Base-by-base conservation (phyloP, 2,797 vertebrate species). In the Oryzias dopingdopingensis region DNA sequence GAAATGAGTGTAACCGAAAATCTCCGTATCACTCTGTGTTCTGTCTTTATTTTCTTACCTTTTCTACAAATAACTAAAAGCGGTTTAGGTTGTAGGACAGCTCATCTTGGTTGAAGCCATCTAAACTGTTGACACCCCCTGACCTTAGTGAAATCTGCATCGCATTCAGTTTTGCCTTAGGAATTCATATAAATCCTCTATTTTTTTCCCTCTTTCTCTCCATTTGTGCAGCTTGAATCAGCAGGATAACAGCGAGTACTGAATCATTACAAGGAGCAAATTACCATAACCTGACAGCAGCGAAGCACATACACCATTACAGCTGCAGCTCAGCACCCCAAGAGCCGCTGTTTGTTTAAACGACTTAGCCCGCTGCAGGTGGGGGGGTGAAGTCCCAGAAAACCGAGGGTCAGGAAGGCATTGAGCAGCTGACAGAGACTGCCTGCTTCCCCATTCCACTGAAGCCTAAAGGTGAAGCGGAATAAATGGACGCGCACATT, bases 201-300 rank as follows among this genome's bases (percentile, higher is more conserved):
- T 42, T 53, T 50, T 49, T 66, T 37, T 37, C 32, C 32, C 32
- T 58, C 63, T 52, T 65, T 59, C 56, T 47, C 52, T 60, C 17
- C 16, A 4, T 52, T 41, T 59, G 55, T 32, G 62, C 42, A 67
- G 57, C 56, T 54, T 12, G 77, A 83, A 84, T 72, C 76, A 87
- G 80, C 61, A 12, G 43, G 5, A 79, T 56, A 67, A 45, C 54
- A 43, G 69, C 7, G 10, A 65, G 77, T 62, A 71, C 71, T 81
- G 75, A 81, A 80, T 86, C 83, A 86, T 85, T 68, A 74, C n/a
- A 53, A 41, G 70, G 62, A 76, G 70, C 62, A 75, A 83, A 87
- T 86, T 75, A 87, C 67, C 6, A 42, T 68, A 82, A 81, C 82
- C 72, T 81, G 81, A 85, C 85, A 80, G 72, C 66, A 76, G 64